These are phyloP conservation scores for Cacoxenus indagator DNA, from an alignment of 2,888 invertebrate genomes.

Conservation along the genomic window DNA sequence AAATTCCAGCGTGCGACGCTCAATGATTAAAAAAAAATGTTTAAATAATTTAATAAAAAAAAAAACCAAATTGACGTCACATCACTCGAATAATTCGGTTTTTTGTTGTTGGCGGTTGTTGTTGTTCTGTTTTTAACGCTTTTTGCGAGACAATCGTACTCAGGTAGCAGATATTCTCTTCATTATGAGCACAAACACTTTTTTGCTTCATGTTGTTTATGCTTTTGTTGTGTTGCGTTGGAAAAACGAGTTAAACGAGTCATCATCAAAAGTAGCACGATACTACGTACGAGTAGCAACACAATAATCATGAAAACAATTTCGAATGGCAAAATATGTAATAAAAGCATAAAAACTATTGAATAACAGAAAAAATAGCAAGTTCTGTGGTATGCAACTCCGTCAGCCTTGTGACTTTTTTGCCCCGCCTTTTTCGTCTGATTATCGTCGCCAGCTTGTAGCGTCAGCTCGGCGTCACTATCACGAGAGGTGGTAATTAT, in stretches of 20 bases:
- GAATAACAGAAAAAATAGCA: background rate
- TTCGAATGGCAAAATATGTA: background rate
- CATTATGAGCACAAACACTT: background rate
- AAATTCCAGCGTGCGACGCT: conserved; percentile 59
- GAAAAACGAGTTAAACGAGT: conserved; percentile 52
- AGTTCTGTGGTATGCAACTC: background rate
- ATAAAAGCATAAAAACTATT: background rate
- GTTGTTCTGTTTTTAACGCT: conserved; percentile 12
- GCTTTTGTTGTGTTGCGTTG: conserved; percentile 7
- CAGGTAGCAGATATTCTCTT: background rate
- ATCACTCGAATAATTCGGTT: conserved; percentile 21
- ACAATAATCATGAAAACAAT: background rate
- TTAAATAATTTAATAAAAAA: too few species aligned
- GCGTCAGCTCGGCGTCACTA: conserved; percentile 56
- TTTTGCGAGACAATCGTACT: background rate
- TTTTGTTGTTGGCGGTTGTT: conserved; percentile 8
- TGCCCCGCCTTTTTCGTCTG: conserved; percentile 35
- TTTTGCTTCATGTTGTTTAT: background rate
- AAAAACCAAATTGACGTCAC: conserved; percentile 61
- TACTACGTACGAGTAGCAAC: background rate
- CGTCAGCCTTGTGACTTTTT: conserved; percentile 12
- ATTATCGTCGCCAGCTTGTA: conserved; percentile 30
- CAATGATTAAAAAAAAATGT: conserved; percentile 40
- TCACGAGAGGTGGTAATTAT: conserved; percentile 46
- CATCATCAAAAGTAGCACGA: background rate